Percentiles rank a stretch among this genome's conserved stretches.
Evolutionary conservation across 2,797 vertebrate genomes (phyloP).

Genomic region (Diglossa cyanea): DNA sequence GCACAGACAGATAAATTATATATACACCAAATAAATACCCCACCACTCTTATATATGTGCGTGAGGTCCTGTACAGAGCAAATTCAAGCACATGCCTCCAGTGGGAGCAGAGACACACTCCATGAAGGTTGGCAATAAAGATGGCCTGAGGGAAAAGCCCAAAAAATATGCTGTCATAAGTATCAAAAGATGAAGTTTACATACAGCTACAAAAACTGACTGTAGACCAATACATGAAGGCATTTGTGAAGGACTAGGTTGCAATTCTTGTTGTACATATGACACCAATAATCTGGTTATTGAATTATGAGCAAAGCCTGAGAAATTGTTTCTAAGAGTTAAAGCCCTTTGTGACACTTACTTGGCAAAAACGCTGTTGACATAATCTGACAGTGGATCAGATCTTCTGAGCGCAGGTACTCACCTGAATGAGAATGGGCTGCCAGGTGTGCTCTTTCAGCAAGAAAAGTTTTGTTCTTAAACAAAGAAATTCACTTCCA

Average conservation of each 20-base stretch:
- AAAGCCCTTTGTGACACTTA: not conserved
- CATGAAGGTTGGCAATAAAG: not conserved
- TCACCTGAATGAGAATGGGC: not conserved
- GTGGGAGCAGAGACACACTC: not conserved
- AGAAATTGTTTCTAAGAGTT: not conserved
- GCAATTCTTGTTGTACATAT: fast-evolving
- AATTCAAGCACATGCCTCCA: not conserved
- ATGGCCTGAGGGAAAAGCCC: not conserved
- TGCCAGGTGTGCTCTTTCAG: not conserved
- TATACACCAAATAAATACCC: not conserved
- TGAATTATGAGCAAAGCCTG: not conserved
- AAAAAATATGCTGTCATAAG: not conserved
- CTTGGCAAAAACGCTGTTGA: not conserved
- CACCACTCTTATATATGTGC: not conserved
- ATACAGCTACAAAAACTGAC: not conserved
- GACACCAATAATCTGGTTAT: not conserved
- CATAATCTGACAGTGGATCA: not conserved
- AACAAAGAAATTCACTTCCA: not conserved
- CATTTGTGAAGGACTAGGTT: not conserved
- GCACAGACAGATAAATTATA: not conserved
- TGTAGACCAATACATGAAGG: fast-evolving
- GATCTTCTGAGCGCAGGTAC: not conserved
- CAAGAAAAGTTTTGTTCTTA: not conserved
- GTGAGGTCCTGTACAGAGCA: not conserved
- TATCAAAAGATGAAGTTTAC: not conserved